Percentiles rank a stretch among this genome's conserved stretches.
These are phyloP conservation scores for Zophobas morio DNA, from an alignment of 1,140 invertebrate genomes.

Conservation along the genomic window DNA sequence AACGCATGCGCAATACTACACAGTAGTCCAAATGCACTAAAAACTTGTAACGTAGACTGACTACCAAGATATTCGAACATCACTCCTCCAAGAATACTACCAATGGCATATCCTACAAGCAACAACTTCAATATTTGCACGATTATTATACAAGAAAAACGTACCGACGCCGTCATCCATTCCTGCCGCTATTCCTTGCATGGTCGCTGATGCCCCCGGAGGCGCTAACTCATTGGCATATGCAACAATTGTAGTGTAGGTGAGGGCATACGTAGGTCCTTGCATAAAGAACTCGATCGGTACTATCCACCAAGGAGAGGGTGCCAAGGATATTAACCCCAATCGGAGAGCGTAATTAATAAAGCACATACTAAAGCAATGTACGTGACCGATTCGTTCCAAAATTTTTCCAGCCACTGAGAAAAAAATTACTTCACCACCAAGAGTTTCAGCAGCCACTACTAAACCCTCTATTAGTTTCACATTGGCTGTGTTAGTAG, in stretches of 20 bases:
- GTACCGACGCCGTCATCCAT: slow-evolving; percentile 86
- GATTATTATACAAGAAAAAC: slow-evolving; percentile 45
- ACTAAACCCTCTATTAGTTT: slow-evolving; percentile 84
- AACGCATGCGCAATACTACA: slow-evolving; percentile 71
- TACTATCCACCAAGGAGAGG: slow-evolving; percentile 82
- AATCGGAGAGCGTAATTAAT: slow-evolving; percentile 78
- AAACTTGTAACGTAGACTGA: slow-evolving; percentile 71
- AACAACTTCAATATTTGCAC: slow-evolving; percentile 27
- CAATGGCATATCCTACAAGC: slow-evolving; percentile 73
- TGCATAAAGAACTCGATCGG: slow-evolving; percentile 81
- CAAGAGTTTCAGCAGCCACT: slow-evolving; percentile 81
- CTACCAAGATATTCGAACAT: slow-evolving; percentile 74
- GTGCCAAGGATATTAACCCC: slow-evolving; percentile 78
- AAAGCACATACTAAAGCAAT: slow-evolving; percentile 81
- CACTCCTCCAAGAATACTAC: slow-evolving; percentile 74
- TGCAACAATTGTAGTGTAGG: slow-evolving; percentile 83
- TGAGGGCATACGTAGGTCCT: slow-evolving; percentile 84
- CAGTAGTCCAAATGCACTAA: slow-evolving; percentile 69
- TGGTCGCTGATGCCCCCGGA: slow-evolving; percentile 83
- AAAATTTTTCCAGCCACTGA: slow-evolving; percentile 80
- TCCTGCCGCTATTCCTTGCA: slow-evolving; percentile 86
- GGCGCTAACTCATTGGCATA: slow-evolving; percentile 83
- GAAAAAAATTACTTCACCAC: slow-evolving; percentile 84
- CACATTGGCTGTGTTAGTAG: slow-evolving; percentile 74
- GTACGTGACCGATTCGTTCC: slow-evolving; percentile 79